These are phyloP conservation scores for Sarcophaga bullata DNA, from an alignment of 1,140 invertebrate genomes.

Conservation along the genomic window DNA sequence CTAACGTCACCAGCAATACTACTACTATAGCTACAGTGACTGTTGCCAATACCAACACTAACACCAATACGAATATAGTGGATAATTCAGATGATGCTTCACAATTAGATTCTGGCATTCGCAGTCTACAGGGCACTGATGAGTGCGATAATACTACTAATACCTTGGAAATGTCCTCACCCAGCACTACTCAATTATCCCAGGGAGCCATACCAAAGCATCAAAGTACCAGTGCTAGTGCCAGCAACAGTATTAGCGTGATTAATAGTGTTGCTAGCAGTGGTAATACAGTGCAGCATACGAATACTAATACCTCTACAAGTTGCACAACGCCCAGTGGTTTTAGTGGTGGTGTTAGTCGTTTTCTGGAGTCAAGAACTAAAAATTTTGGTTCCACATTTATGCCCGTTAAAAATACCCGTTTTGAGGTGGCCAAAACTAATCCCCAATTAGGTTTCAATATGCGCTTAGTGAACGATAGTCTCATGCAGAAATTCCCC, in stretches of 20 bases:
- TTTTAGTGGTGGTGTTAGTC: constrained; percentile 57
- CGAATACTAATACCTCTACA: constrained; percentile 35
- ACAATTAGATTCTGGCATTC: constrained; percentile 62
- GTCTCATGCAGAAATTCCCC: constrained; percentile 22
- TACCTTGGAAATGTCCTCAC: constrained; percentile 54
- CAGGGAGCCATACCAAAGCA: constrained; percentile 16
- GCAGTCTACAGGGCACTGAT: constrained; percentile 60
- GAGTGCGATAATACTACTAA: constrained; percentile 49
- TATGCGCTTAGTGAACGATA: constrained; percentile 38
- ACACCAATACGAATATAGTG: constrained; percentile 47
- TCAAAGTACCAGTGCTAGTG: background rate
- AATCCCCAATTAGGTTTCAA: constrained; percentile 52
- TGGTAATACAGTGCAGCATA: constrained; percentile 1
- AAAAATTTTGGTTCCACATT: constrained; percentile 55
- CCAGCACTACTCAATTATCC: constrained; percentile 45
- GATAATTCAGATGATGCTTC: constrained; percentile 61
- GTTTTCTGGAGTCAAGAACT: constrained; percentile 55
- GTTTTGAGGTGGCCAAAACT: constrained; percentile 55
- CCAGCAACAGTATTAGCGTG: background rate
- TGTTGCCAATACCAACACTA: background rate
- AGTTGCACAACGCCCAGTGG: constrained; percentile 47
- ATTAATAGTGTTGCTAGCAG: constrained; percentile 17
- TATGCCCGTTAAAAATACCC: constrained; percentile 53
- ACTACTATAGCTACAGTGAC: background rate
- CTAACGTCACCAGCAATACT: background rate